Percentiles rank a stretch among this genome's conserved stretches.
phyloP scores from a whole-genome alignment of 2,797 vertebrate genomes.

The Sandelia bainsii region DNA sequence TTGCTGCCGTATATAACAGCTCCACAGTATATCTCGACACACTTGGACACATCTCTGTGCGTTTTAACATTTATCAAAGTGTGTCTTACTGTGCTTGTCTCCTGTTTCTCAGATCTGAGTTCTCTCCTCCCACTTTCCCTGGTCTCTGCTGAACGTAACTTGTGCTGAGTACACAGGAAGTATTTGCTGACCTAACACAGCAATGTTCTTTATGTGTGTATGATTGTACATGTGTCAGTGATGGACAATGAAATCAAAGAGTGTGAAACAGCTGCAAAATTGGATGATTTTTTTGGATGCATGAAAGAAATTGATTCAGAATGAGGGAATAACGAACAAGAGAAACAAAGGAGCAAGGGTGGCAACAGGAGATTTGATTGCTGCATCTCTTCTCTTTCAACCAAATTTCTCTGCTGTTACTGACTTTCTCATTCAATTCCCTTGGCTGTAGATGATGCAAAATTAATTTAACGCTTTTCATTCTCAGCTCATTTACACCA shows the following conservation, averaged over 20 bases:
- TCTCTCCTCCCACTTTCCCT: background rate
- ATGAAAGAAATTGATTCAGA: constrained; percentile 7
- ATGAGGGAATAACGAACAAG: background rate
- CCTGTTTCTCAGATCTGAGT: constrained; percentile 4
- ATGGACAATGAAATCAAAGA: constrained; percentile 20
- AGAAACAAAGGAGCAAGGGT: background rate
- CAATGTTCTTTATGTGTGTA: constrained; percentile 12
- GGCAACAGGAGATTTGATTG: constrained; percentile 8
- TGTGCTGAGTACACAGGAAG: constrained; percentile 48
- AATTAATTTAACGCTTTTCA: constrained; percentile 57
- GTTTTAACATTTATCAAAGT: constrained; percentile 16
- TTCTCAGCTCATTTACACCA: constrained; percentile 57
- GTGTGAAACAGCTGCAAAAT: constrained; percentile 22
- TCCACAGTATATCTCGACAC: constrained; percentile 1
- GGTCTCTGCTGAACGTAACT: constrained; percentile 20
- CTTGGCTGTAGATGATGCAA: constrained; percentile 24
- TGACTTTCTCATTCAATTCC: constrained; percentile 28
- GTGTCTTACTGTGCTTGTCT: background rate
- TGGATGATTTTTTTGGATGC: background rate
- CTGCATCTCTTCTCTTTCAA: constrained; percentile 21
- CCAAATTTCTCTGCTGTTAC: constrained; percentile 5
- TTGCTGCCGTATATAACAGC: background rate
- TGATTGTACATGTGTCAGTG: constrained; percentile 17
- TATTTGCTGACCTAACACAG: constrained; percentile 14
- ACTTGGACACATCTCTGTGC: background rate